phyloP scores from a whole-genome alignment of 2,113 vertebrate species.

The Ailuropoda melanoleuca region DNA sequence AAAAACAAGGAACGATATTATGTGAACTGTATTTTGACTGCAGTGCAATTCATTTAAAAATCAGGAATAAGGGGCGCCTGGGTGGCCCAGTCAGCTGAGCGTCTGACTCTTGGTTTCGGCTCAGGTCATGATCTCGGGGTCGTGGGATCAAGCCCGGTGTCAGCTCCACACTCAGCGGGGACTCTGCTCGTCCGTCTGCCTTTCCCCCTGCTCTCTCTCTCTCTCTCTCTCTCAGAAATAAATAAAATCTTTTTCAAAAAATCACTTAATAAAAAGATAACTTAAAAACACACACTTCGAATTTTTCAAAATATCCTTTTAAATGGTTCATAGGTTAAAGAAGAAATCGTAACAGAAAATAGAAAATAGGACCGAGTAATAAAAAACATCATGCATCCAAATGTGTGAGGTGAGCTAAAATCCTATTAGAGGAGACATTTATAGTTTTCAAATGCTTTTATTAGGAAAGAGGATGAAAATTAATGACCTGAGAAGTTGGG shows the following conservation, averaged over 20 bases:
- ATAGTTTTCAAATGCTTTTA: background rate
- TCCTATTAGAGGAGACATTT: background rate
- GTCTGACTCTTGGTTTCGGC: background rate
- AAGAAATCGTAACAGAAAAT: background rate
- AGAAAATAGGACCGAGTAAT: constrained; percentile 26
- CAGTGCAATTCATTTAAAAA: background rate
- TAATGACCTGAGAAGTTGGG: background rate
- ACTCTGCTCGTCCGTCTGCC: background rate
- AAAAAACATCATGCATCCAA: background rate
- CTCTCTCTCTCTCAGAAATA: background rate
- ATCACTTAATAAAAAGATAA: background rate
- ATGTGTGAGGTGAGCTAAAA: background rate
- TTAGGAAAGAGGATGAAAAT: constrained; percentile 23
- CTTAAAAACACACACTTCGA: background rate
- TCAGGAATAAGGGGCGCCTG: background rate
- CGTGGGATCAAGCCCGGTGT: background rate
- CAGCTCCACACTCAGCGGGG: background rate
- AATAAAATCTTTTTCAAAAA: background rate
- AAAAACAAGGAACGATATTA: background rate
- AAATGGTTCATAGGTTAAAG: background rate
- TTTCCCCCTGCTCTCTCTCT: background rate
- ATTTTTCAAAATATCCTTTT: constrained; percentile 22
- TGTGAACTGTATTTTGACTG: background rate
- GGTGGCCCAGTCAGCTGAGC: background rate
- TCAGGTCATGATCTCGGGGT: background rate